phyloP scores from a whole-genome alignment of 1,140 invertebrate species.

The Sycophila sp. region DNA sequence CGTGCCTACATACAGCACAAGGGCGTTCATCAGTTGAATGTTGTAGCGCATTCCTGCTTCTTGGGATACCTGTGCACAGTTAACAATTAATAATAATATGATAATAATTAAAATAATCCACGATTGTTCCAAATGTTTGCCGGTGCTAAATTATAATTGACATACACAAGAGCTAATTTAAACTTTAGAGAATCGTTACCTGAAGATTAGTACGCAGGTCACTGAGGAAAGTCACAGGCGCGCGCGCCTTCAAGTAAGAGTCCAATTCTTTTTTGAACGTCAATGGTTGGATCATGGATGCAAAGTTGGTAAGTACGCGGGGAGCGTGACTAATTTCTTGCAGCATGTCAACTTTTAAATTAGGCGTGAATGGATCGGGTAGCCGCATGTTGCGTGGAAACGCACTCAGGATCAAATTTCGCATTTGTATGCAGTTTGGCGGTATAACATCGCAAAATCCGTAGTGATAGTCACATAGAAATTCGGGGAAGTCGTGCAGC shows the following conservation, averaged over 20 bases:
- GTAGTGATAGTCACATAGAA: slow-evolving; percentile 98
- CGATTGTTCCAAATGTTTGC: too few relatives aligned
- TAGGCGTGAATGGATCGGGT: slow-evolving; percentile 97
- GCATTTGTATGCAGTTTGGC: slow-evolving; percentile 98
- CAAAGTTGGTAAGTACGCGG: slow-evolving; percentile 89
- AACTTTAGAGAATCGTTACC: too few relatives aligned
- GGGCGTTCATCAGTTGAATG: slow-evolving; percentile 94
- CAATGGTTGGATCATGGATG: slow-evolving; percentile 84
- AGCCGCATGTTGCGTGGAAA: slow-evolving; percentile 97
- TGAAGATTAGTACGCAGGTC: slow-evolving; percentile 92
- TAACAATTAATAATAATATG: not conserved
- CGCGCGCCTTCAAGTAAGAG: slow-evolving; percentile 92
- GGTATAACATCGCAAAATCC: slow-evolving; percentile 99
- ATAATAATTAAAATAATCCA: too few relatives aligned
- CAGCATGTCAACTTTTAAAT: slow-evolving; percentile 95
- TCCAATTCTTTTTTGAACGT: slow-evolving; percentile 96
- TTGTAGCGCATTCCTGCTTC: slow-evolving; percentile 94
- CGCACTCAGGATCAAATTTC: slow-evolving; percentile 96
- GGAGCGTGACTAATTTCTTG: slow-evolving; percentile 87
- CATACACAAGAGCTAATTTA: too few relatives aligned
- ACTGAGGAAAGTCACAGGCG: slow-evolving; percentile 94
- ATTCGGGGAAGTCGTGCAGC: slow-evolving; percentile 98
- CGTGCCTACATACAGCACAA: slow-evolving; percentile 97
- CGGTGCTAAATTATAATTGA: too few relatives aligned
- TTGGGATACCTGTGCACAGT: slow-evolving; percentile 62